These are phyloP conservation scores for Lepus europaeus DNA, from an alignment of 2,113 vertebrate genomes.

Conservation along the genomic window DNA sequence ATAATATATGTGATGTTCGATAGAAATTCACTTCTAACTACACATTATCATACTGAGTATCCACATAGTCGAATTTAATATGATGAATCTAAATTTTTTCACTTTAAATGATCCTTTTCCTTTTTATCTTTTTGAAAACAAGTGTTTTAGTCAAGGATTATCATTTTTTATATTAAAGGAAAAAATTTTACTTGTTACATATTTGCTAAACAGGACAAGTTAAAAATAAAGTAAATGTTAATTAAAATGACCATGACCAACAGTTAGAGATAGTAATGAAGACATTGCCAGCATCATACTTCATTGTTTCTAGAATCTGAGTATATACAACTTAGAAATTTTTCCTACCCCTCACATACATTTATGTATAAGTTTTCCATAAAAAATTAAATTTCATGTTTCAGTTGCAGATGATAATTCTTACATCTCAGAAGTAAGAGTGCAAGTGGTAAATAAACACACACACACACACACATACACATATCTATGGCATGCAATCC, in stretches of 20 bases:
- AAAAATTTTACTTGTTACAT: not conserved
- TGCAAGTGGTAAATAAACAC: not conserved
- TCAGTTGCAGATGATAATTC: not conserved
- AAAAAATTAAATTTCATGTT: not conserved
- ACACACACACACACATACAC: too few relatives aligned
- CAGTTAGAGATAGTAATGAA: not conserved
- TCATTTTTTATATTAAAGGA: not conserved
- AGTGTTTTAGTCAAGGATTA: not conserved
- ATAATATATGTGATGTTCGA: not conserved
- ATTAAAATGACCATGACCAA: not conserved
- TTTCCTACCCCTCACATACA: not conserved
- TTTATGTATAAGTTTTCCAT: not conserved
- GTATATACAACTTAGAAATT: not conserved
- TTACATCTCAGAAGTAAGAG: not conserved
- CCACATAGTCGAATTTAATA: not conserved
- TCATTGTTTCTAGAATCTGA: not conserved
- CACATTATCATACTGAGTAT: not conserved
- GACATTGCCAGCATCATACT: not conserved
- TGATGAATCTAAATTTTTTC: not conserved
- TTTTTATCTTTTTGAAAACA: not conserved
- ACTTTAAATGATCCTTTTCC: not conserved
- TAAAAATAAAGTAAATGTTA: not conserved
- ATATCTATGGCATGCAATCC: not conserved
- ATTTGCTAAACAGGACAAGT: not conserved
- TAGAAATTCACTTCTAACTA: not conserved